phyloP scores from a whole-genome alignment of 1,140 invertebrate genomes.

The Brachionus rotundiformis region DNA sequence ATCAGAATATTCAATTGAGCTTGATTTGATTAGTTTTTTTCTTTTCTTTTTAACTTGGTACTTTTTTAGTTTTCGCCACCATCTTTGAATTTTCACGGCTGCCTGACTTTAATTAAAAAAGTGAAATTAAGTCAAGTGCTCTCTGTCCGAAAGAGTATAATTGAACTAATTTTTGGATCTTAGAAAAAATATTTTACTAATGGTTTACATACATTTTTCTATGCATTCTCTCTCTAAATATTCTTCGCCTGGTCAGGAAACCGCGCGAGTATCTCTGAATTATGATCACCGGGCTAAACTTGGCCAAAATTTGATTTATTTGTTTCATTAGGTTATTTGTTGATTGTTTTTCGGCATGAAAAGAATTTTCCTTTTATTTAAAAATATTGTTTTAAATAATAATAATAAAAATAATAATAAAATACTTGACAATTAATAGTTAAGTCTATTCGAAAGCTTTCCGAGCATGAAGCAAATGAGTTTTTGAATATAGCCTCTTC shows the following conservation, averaged over 20 bases:
- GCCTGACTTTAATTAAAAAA: constrained; percentile 5
- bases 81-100: constrained; percentile 15
- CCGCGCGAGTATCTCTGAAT: constrained; percentile 59
- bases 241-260: constrained; percentile 53
- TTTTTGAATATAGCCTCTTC: constrained; percentile 61
- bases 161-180: not conserved
- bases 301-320: constrained; percentile 58
- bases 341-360: constrained; percentile 53
- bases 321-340: constrained; percentile 42
- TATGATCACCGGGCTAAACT: constrained; percentile 61
- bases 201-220: not conserved
- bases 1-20: not conserved
- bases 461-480: constrained; percentile 56
- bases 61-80: constrained; percentile 1
- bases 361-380: constrained; percentile 54
- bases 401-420: no score
- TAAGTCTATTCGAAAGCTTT: constrained; percentile 19
- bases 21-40: not conserved
- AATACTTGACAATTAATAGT: constrained; percentile 24
- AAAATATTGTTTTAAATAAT: no score
- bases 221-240: not conserved
- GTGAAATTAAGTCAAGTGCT: not conserved
- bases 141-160: not conserved
- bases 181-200: not conserved
- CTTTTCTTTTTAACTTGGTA: not conserved